phyloP scores from a whole-genome alignment of 2,888 invertebrate genomes.

The Odontocolon sp. region DNA sequence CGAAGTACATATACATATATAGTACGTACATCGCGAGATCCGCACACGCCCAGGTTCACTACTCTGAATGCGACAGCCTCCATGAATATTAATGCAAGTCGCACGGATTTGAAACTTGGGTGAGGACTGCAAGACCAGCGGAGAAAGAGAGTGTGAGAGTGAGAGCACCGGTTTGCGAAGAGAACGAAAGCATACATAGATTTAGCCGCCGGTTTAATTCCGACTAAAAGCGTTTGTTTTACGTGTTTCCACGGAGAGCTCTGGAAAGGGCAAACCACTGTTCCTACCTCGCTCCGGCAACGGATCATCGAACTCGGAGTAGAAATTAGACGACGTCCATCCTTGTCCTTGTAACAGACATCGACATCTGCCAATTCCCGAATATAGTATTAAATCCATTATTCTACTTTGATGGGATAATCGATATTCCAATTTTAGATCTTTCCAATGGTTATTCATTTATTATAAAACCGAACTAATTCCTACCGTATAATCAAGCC shows the following conservation, averaged over 20 bases:
- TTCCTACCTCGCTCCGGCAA: conserved; percentile 10
- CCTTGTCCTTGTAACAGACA: background rate
- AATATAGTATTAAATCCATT: background rate
- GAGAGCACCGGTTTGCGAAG: conserved; percentile 34
- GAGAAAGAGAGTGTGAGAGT: conserved; percentile 1
- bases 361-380: background rate
- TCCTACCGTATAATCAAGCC: conserved; percentile 16
- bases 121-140: conserved; percentile 43
- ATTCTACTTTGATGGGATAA: conserved; percentile 2
- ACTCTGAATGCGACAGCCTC: conserved; percentile 59
- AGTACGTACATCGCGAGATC: conserved; percentile 31
- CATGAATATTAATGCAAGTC: conserved; percentile 62
- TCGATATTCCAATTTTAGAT: conserved; percentile 10
- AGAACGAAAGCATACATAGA: conserved; percentile 51
- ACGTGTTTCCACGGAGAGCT: conserved; percentile 54
- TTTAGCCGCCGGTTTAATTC: conserved; percentile 53
- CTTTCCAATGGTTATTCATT: conserved; percentile 15
- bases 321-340: background rate
- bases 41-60: conserved; percentile 57
- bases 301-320: background rate
- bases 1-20: conserved; percentile 14
- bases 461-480: background rate
- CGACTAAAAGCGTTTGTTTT: conserved; percentile 62
- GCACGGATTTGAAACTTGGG: conserved; percentile 59
- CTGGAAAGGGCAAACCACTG: conserved; percentile 42